Evolutionary conservation across 2,888 invertebrate species (phyloP).

Genomic region (Leuctra nigra): DNA sequence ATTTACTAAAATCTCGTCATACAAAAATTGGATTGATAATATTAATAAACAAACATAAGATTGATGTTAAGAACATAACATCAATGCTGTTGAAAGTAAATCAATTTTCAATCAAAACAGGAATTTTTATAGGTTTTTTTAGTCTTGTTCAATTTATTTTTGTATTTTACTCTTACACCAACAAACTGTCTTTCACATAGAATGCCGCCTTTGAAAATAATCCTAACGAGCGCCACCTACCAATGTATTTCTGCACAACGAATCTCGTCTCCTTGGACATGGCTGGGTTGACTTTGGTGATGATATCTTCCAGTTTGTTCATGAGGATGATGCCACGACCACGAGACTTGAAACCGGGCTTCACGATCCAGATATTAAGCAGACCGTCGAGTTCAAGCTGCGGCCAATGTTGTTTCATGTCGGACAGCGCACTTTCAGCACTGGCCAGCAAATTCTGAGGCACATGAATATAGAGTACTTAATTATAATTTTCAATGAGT

Average conservation of each 20-base stretch:
- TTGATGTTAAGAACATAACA: too few species aligned
- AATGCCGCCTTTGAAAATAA: too few species aligned
- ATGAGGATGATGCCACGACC: constrained; percentile 85
- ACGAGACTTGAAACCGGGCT: constrained; percentile 89
- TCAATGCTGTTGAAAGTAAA: too few species aligned
- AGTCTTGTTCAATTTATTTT: too few species aligned
- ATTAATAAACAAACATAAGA: too few species aligned
- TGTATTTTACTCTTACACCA: too few species aligned
- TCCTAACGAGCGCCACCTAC: constrained; percentile 52
- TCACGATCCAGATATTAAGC: constrained; percentile 89
- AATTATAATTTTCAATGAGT: background rate
- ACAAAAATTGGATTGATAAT: too few species aligned
- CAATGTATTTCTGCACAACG: constrained; percentile 93
- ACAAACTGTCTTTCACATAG: too few species aligned
- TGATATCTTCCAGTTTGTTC: constrained; percentile 79
- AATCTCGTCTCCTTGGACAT: constrained; percentile 65
- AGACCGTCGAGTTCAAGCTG: constrained; percentile 79
- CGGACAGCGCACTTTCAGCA: constrained; percentile 50
- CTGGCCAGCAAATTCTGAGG: constrained; percentile 37
- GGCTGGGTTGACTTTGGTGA: constrained; percentile 58
- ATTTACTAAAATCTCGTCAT: too few species aligned
- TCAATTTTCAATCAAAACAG: too few species aligned
- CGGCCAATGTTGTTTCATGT: constrained; percentile 64
- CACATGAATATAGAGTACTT: background rate
- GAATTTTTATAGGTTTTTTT: too few species aligned